Evolutionary conservation across 2,797 vertebrate species (phyloP), one percentile per base, ranked within the genome.

Genomic region (Sphenopsis melanotis): DNA sequence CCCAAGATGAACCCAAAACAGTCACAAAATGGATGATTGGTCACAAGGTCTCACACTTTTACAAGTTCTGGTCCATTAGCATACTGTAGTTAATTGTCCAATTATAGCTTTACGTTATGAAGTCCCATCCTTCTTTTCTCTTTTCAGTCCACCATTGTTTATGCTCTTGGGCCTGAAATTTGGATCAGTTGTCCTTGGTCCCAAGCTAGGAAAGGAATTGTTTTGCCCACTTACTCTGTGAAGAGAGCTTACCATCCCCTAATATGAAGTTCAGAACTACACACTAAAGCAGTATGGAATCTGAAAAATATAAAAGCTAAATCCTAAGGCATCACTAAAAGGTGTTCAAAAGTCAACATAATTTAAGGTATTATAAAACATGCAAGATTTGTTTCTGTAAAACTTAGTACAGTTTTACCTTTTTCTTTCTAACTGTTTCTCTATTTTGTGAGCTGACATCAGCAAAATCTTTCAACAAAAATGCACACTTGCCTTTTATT

Each of bases 381-480:
- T 12, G 27, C 17, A 88, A 49, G 29, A 63, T 78, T 69, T 65
- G 14, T 84, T 82, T 79, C 70, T 69, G 32, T 52, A 69, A 94
- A 89, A 70, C 29, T 80, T 72, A 59, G 23, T 20, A 47, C 2
- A 59, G 42, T 77, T 81, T 79, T 83, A 65, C 44, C n/a, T 44
- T 91, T 89, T 65, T 63, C 60, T 80, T 75, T 79, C 52, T 71
- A 83, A 75, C 36, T 85, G 7, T 65, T 87, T 46, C 63, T 81
- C 52, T 92, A 15, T 71, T 87, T 93, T 29, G 68, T 70, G 17
- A 91, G 64, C 72, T 91, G 71, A 93, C 50, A 89, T 50, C 22
- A 11, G 84, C 72, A 96, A 92, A 95, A 87, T 50, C 39, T 61
- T 93, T 94, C 83, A 89, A 42, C 30, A 26, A 79, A 93, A 97